Conservation (phyloP, 2,888 invertebrate species). For the Lasioglossum calceatum region DNA sequence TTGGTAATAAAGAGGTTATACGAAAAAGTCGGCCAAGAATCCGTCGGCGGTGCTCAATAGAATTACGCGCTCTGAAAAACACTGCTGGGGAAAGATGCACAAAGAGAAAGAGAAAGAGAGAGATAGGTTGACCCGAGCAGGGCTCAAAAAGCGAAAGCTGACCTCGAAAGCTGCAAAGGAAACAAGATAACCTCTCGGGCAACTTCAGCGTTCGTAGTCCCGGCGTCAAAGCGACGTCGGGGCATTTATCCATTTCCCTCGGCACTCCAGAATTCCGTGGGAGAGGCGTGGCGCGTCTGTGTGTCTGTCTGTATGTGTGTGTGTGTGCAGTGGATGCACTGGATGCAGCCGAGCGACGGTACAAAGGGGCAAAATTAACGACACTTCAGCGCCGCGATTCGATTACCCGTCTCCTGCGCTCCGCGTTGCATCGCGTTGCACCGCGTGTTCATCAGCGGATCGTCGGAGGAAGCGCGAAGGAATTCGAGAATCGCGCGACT, state of each 20-base stretch:
- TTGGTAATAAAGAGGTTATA: not conserved
- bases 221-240: not conserved
- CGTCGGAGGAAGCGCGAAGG: conserved; percentile 32
- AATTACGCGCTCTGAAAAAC: conserved; percentile 9
- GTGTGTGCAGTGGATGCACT: not conserved
- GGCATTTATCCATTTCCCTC: conserved; percentile 21
- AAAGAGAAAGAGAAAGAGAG: not conserved
- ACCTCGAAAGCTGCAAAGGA: conserved; percentile 12
- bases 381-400: conserved; percentile 16
- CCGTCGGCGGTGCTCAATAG: not conserved
- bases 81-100: not conserved
- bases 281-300: not conserved
- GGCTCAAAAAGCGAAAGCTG: conserved; percentile 16
- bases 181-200: conserved; percentile 8
- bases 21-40: conserved; percentile 3
- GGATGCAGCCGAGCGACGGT: conserved; percentile 10
- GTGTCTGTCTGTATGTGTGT: not conserved
- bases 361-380: conserved; percentile 36
- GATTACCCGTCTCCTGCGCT: conserved; percentile 11
- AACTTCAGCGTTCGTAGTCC: not conserved
- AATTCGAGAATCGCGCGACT: conserved; percentile 30
- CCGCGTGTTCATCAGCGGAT: not conserved
- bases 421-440: conserved; percentile 6
- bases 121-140: not conserved
- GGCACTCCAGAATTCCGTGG: not conserved